Evolutionary conservation across 2,888 invertebrate genomes (phyloP).

Genomic region (Liodrosophila aerea): DNA sequence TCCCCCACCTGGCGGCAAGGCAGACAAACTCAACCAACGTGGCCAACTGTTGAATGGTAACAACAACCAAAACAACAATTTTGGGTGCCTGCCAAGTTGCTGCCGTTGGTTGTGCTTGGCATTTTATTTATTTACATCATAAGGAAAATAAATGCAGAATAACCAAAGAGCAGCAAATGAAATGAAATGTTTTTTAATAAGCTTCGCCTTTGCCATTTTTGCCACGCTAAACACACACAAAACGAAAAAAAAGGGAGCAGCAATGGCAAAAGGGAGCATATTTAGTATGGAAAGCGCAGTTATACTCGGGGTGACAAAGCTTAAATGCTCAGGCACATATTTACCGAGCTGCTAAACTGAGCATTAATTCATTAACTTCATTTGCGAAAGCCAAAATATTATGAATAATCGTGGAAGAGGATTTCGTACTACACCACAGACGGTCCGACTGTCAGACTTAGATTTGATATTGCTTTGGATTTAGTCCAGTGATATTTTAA

Average conservation of each 20-base stretch:
- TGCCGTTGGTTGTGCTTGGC: constrained; percentile 14
- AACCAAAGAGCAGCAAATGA: constrained; percentile 17
- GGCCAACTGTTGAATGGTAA: constrained; percentile 67
- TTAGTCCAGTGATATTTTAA: too few species aligned
- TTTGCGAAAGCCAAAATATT: too few species aligned
- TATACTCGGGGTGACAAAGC: not conserved
- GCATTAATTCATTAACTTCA: too few species aligned
- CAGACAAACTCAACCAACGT: constrained; percentile 45
- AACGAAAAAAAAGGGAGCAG: not conserved
- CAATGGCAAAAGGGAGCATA: constrained; percentile 1
- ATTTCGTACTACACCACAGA: too few species aligned
- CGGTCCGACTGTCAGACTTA: too few species aligned
- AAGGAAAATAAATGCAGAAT: constrained; percentile 10
- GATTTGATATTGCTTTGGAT: too few species aligned
- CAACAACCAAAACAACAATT: too few species aligned
- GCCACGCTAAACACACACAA: constrained; percentile 16
- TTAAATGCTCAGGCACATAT: too few species aligned
- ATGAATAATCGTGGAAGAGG: too few species aligned
- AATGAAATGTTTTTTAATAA: constrained; percentile 50
- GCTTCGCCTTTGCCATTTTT: constrained; percentile 24
- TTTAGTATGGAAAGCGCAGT: too few species aligned
- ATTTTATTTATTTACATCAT: constrained; percentile 59
- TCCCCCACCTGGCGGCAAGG: constrained; percentile 14
- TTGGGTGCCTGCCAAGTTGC: constrained; percentile 42
- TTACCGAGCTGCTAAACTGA: too few species aligned